Conservation (phyloP, 2,888 invertebrate genomes). For the Carabus problematicus region DNA sequence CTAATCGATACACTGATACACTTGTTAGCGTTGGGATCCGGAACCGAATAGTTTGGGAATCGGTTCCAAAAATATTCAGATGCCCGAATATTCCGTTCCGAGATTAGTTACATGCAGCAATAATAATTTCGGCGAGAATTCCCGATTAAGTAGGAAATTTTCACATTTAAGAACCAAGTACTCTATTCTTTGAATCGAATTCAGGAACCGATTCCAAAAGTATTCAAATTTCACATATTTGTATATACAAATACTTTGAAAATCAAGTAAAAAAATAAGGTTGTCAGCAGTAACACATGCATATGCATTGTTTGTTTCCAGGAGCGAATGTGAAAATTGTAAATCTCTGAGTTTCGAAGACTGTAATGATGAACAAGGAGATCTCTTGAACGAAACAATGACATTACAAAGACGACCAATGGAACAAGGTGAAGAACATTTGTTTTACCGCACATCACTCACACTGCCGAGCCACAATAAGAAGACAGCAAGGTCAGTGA, state of each 20-base stretch:
- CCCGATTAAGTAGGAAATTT: too few relatives aligned
- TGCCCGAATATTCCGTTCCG: too few relatives aligned
- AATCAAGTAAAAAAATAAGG: background rate
- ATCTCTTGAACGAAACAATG: constrained; percentile 71
- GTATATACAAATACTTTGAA: too few relatives aligned
- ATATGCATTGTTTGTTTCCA: constrained; percentile 42
- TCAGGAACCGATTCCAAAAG: too few relatives aligned
- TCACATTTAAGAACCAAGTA: too few relatives aligned
- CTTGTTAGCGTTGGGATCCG: too few relatives aligned
- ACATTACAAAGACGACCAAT: constrained; percentile 69
- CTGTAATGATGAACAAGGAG: constrained; percentile 65
- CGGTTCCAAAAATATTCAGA: too few relatives aligned
- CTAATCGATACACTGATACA: background rate
- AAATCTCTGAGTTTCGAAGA: constrained; percentile 70
- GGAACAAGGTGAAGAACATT: constrained; percentile 60
- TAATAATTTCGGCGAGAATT: too few relatives aligned
- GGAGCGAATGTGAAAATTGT: constrained; percentile 86
- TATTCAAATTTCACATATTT: too few relatives aligned
- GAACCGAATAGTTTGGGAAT: too few relatives aligned
- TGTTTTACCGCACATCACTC: constrained; percentile 69
- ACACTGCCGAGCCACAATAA: constrained; percentile 71
- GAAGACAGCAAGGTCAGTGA: constrained; percentile 61
- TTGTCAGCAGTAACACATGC: background rate
- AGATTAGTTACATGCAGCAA: too few relatives aligned
- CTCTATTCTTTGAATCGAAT: too few relatives aligned